Conservation (phyloP, 1,140 invertebrate genomes). For the Cherax destructor region DNA sequence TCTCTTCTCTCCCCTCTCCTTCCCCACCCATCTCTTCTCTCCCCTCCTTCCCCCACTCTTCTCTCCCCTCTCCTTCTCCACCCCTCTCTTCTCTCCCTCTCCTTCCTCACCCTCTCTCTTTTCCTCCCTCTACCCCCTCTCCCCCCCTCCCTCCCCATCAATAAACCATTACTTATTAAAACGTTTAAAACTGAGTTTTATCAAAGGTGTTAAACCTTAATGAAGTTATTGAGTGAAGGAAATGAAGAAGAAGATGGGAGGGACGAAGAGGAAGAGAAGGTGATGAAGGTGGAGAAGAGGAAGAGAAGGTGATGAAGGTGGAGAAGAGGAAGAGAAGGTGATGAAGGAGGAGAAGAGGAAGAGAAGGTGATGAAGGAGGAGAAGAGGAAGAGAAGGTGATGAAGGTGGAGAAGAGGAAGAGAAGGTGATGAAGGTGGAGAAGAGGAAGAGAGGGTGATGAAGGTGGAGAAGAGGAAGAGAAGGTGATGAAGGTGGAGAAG, state of each 20-base stretch:
- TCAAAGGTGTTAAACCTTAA: conserved; percentile 24
- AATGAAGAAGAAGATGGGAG: not conserved
- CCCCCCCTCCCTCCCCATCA: not conserved
- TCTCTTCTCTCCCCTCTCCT: not conserved
- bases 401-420: not conserved
- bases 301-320: no score
- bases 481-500: not conserved
- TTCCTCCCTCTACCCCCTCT: conserved; percentile 6
- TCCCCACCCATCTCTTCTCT: not conserved
- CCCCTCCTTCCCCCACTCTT: not conserved
- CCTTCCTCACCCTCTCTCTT: not conserved
- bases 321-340: no score
- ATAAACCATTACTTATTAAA: conserved; percentile 26
- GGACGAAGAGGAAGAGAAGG: not conserved
- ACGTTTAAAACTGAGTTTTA: conserved; percentile 27
- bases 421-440: no score
- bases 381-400: not conserved
- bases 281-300: not conserved
- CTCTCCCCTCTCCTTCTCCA: not conserved
- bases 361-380: no score
- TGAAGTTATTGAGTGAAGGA: not conserved
- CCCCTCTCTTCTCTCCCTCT: no score
- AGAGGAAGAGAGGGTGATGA: no score
- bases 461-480: no score
- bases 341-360: no score